Base-by-base conservation (phyloP, 2,113 vertebrate species). In the Bubo bubo region DNA sequence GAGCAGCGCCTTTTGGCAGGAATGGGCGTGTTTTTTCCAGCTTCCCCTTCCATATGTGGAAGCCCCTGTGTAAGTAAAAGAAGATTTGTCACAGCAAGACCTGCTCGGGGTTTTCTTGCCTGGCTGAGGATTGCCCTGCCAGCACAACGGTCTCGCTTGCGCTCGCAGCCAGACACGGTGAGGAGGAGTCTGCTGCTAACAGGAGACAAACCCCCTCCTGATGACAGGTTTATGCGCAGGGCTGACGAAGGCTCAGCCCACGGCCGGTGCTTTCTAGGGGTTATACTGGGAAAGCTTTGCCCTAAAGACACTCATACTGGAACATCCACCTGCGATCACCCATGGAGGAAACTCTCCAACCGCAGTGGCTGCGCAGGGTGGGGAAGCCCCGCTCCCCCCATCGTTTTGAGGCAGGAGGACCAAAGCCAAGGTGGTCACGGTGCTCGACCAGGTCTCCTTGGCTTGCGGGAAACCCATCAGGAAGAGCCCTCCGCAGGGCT, bases 331-430 rank as follows among this genome's bases (percentile, higher is more conserved):
- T 13, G 37, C 0, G 0, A 22, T 19, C 37, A 59, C 47, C 41
- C 19, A 19, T 0, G 8, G 49, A 64, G 37, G 49, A 64, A 52
- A 23, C 41, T 30, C 68, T 41, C 43, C 60, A 32, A 49, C 7
- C 1, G 1, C 32, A 18, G 66, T 2, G 17, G 27, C 79, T 26
- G 5, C 10, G 4, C 8, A 11, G 0, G 3, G 14, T 0, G 2
- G 28, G 39, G 22, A 19, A 87, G 35, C 12, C 37, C 8, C 0
- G 2, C 27, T 76, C 32, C 26, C 23, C 43, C 67, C 52, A 14
- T 16, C 5, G 1, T 35, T 56, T 22, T 1, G 8, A 45, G 66
- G 60, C 47, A 45, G 50, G 14, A 67, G 39, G 30, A 32, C 19
- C 60, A 64, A 39, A 49, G n/a, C 58, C 22, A 41, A 56, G 27